Evolutionary conservation across 2,888 invertebrate genomes (phyloP), one percentile per base, ranked within the genome.

Genomic region (Caenorhabditis becei): DNA sequence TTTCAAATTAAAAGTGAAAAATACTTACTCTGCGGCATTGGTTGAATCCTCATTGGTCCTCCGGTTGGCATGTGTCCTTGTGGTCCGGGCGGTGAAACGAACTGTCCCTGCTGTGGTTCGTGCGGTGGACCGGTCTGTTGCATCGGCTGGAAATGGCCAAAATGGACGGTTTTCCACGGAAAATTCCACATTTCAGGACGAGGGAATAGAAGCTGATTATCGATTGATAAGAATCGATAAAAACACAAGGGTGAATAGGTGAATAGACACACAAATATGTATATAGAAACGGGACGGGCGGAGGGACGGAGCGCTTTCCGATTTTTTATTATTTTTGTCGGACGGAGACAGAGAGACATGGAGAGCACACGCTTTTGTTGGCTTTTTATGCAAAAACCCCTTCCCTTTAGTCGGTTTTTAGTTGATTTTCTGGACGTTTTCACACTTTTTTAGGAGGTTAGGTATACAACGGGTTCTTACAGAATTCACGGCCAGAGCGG

Each of bases 401-500:
- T n/a, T n/a, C n/a, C n/a, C n/a, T n/a, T n/a, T n/a, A n/a, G n/a
- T n/a, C n/a, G n/a, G n/a, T n/a, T n/a, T n/a, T n/a, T n/a, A n/a
- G n/a, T n/a, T n/a, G n/a, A n/a, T 37, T 58, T 20, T 58, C 10
- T 7, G 32, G 5, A 32, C 32, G 16, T 14, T 41, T 41, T 41
- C 3, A 10, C 41, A 14, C 41, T 41, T 41, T n/a, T 41, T 32
- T 32, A 32, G 32, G 32, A 5, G 16, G 41, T 41, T 41, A 41
- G 16, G 41, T 11, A 41, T 5, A 14, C 2, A 2, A 41, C 41
- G 14, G 10, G 32, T 14, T 14, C 72, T 74, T 74, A 74, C 72
- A 28, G 72, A 51, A 56, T 63, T 63, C 2, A 41, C 65, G 58
- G 74, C 65, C 37, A 74, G 65, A 59, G 74, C 74, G 14, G 74